Evolutionary conservation across 2,888 invertebrate species (phyloP).

Genomic region (Parelbella ahira): DNA sequence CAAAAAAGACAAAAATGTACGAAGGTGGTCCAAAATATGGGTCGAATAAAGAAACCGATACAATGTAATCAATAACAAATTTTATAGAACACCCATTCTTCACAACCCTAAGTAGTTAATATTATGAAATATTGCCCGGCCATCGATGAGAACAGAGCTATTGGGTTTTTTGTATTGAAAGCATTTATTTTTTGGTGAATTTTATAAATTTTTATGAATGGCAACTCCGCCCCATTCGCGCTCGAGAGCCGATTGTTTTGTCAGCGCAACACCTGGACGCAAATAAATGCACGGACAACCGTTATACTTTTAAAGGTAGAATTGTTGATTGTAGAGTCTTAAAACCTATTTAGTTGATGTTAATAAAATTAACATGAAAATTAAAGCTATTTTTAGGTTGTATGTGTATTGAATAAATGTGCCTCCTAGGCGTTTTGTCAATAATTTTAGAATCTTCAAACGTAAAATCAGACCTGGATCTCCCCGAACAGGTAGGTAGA

Average conservation of each 20-base stretch:
- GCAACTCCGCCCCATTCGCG: constrained; percentile 67
- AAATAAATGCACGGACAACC: constrained; percentile 62
- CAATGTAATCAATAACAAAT: constrained; percentile 62
- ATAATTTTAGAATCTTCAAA: too few species aligned
- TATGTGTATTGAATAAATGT: too few species aligned
- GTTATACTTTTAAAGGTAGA: constrained; percentile 27
- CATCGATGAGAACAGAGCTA: constrained; percentile 49
- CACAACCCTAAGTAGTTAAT: constrained; percentile 70
- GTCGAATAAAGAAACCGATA: constrained; percentile 41
- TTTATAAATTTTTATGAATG: constrained; percentile 68
- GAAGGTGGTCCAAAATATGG: constrained; percentile 34
- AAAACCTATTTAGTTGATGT: too few species aligned
- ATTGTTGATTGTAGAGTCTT: too few species aligned
- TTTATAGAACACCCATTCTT: constrained; percentile 68
- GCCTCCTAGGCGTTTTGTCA: too few species aligned
- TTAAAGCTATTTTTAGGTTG: too few species aligned
- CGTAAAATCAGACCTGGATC: too few species aligned
- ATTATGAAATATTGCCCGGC: constrained; percentile 71
- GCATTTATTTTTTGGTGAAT: constrained; percentile 64
- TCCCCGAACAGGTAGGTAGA: too few species aligned
- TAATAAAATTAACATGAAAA: too few species aligned
- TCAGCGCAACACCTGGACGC: constrained; percentile 76
- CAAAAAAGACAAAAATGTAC: constrained; percentile 27
- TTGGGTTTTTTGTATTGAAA: constrained; percentile 48
- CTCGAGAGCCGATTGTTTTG: constrained; percentile 75